Evolutionary conservation across 2,797 vertebrate genomes (phyloP), one percentile per base, ranked within the genome.

Genomic region (Clarias fuscus): DNA sequence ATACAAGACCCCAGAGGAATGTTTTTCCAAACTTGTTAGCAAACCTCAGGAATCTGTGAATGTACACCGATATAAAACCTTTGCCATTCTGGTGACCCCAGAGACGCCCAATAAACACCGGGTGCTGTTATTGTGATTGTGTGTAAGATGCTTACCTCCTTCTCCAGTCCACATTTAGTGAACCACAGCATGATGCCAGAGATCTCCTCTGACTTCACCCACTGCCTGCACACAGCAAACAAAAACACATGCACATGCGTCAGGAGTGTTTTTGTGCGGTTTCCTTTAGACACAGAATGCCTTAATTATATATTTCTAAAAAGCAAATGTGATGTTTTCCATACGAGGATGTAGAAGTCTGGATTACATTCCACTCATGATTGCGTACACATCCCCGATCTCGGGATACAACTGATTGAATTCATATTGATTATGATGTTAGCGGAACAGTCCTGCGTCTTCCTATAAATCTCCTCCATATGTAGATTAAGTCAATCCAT

Each of bases 131-230:
- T 33, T 33, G 33, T 33, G 33, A 33, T 33, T 33, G 33, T 17
- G 22, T 17, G 65, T 65, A 59, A 84, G 30, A n/a, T 88, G 87
- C 94, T 90, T 86, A 99, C 98, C 97, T 98, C 97, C 88, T 96
- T 98, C 92, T 98, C 98, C 58, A 98, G 93, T 76, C 95, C 94
- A 64, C 96, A 96, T 91, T 97, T 98, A 71, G 95, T 96, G 92
- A 99, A 99, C 92, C 96, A 97, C 73, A 97, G 86, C 22, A 95
- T 95, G 22, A 97, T 94, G 80, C 95, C 93, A 68, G 93, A 93
- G 83, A 97, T 97, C 90, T 98, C 97, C 43, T 97, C 97, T 0
- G 96, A 97, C 82, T 93, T 97, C 13, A 96, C 97, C 96, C 97
- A 98, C 0, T 97, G 96, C 71, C 98, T 99, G 87, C 58, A 89